Conservation (phyloP, 2,888 invertebrate species). For the Cataglyphis rosenhaueri region DNA sequence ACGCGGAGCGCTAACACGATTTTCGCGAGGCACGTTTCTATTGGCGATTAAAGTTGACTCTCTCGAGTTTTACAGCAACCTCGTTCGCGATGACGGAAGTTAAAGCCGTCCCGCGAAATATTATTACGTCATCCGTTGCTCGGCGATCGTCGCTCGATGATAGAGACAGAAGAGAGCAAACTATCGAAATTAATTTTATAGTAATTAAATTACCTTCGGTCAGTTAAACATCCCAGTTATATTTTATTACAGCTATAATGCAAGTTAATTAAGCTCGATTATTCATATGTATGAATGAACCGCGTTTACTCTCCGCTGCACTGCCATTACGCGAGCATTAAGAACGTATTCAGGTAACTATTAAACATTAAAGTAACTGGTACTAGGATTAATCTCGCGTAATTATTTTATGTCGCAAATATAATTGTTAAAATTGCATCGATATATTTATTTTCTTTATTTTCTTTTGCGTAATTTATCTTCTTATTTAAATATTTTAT, state of each 20-base stretch:
- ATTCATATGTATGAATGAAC: slow-evolving; percentile 49
- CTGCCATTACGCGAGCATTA: slow-evolving; percentile 41
- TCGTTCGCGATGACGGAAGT: slow-evolving; percentile 24
- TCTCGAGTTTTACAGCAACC: slow-evolving; percentile 35
- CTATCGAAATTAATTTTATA: slow-evolving; percentile 51
- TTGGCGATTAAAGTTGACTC: slow-evolving; percentile 37
- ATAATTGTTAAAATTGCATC: slow-evolving; percentile 18
- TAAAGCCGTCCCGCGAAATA: slow-evolving; percentile 23
- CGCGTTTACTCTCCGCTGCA: slow-evolving; percentile 24
- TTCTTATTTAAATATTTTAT: slow-evolving; percentile 3
- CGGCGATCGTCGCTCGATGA: not conserved
- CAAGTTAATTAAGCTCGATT: slow-evolving; percentile 52
- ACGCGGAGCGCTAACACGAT: slow-evolving; percentile 23
- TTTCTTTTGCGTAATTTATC: slow-evolving; percentile 9
- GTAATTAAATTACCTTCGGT: slow-evolving; percentile 49
- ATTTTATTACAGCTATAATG: slow-evolving; percentile 42
- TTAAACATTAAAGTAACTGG: slow-evolving; percentile 30
- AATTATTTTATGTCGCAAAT: slow-evolving; percentile 27
- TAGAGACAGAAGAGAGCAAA: not conserved
- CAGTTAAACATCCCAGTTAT: slow-evolving; percentile 49
- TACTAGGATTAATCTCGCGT: slow-evolving; percentile 23
- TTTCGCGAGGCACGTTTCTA: slow-evolving; percentile 27
- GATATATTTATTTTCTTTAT: slow-evolving; percentile 11
- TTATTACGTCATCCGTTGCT: slow-evolving; percentile 26
- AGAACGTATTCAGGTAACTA: slow-evolving; percentile 41